Conservation (phyloP, 2,113 vertebrate species). For the Nesoenas mayeri region DNA sequence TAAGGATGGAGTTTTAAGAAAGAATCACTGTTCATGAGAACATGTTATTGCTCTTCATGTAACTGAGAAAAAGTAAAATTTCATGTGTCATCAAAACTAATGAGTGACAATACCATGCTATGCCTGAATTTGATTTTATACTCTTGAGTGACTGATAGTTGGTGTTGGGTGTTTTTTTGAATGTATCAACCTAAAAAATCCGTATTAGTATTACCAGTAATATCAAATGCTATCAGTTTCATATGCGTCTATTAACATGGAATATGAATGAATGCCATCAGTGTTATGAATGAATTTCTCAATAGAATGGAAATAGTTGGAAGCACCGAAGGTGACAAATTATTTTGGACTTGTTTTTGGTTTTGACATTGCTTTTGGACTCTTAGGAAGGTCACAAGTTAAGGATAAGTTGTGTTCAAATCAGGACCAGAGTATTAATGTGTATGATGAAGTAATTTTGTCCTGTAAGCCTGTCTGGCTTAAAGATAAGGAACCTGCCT, state of each 20-base stretch:
- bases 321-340: background rate
- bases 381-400: background rate
- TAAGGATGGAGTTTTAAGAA: background rate
- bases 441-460: background rate
- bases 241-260: background rate
- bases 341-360: background rate
- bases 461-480: background rate
- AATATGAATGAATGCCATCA: background rate
- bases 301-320: background rate
- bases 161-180: fast-evolving
- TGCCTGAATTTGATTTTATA: background rate
- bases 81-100: background rate
- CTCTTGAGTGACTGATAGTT: background rate
- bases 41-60: background rate
- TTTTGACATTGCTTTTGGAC: background rate
- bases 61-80: background rate
- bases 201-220: background rate
- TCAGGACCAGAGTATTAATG: background rate
- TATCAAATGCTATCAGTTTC: background rate
- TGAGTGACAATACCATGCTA: background rate
- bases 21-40: background rate
- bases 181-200: fast-evolving
- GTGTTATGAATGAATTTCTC: background rate
- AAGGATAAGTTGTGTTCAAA: background rate
- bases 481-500: background rate